Percentiles rank a stretch among this genome's conserved stretches.
These are phyloP conservation scores for Xiphorhynchus erythropygius DNA, from an alignment of 2,797 vertebrate genomes.

Conservation along the genomic window DNA sequence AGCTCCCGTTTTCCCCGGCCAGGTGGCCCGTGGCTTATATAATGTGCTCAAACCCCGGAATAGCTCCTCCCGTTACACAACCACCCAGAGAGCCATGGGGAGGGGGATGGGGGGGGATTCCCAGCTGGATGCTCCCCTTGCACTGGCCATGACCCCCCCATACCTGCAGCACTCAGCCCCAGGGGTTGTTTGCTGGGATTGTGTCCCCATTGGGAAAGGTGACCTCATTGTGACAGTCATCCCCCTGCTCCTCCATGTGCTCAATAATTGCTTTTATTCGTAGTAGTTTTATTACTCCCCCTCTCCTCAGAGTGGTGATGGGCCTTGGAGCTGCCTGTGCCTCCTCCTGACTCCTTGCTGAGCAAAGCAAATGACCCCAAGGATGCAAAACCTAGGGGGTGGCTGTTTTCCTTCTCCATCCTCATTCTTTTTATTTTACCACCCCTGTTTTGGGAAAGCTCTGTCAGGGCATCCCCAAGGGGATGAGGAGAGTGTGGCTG, in stretches of 20 bases:
- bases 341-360: neutral
- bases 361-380: neutral
- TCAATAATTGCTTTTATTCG: neutral
- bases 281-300: neutral
- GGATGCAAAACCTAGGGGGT: neutral
- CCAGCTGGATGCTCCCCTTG: neutral
- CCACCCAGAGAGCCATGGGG: neutral
- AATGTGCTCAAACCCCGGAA: constrained; percentile 56
- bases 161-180: accelerated
- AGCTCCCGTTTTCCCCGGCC: constrained; percentile 2
- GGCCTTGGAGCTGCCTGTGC: accelerated
- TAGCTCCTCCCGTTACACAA: constrained; percentile 61
- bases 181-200: accelerated
- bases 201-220: neutral
- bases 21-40: constrained; percentile 62
- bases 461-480: neutral
- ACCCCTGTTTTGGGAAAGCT: neutral
- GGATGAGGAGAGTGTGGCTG: neutral
- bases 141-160: accelerated
- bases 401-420: neutral
- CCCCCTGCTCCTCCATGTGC: neutral
- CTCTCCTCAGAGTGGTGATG: neutral
- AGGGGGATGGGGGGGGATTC: neutral
- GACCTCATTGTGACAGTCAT: neutral
- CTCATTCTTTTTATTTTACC: neutral